Evolutionary conservation across 2,888 invertebrate species (phyloP).

Genomic region (Toxonevra muliebris): DNA sequence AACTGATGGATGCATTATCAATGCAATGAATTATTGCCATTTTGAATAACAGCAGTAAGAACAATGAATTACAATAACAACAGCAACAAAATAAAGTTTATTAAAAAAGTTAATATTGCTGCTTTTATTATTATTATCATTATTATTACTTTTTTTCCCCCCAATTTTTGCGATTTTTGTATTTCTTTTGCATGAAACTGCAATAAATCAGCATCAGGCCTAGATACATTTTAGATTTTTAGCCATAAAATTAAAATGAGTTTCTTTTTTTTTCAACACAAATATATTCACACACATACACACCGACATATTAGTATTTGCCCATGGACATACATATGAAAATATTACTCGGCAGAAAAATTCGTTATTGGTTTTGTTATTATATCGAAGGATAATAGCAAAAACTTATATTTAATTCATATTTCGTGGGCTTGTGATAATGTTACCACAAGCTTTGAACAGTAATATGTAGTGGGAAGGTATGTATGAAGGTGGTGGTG

Average conservation of each 20-base stretch:
- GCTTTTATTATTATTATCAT: conserved; percentile 9
- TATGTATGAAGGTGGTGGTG: too few species aligned
- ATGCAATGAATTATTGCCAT: conserved; percentile 34
- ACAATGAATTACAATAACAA: conserved; percentile 26
- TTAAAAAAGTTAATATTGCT: conserved; percentile 40
- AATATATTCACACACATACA: too few species aligned
- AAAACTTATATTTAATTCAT: conserved; percentile 32
- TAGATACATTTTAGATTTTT: conserved; percentile 31
- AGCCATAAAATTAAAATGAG: conserved; percentile 16
- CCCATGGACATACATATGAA: too few species aligned
- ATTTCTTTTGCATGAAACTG: conserved; percentile 19
- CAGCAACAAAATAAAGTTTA: conserved; percentile 30
- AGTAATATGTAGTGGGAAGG: too few species aligned
- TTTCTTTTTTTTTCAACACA: background rate
- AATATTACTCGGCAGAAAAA: background rate
- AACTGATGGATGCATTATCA: conserved; percentile 27
- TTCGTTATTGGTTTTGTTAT: background rate
- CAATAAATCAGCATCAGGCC: conserved; percentile 28
- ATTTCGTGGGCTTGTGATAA: background rate
- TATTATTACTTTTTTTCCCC: conserved; percentile 11
- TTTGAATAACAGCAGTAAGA: conserved; percentile 27
- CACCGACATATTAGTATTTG: too few species aligned
- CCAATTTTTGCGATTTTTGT: conserved; percentile 14
- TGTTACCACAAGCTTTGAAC: too few species aligned
- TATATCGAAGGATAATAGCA: conserved; percentile 23